Evolutionary conservation across 2,113 vertebrate species (phyloP).

Genomic region (Bubo blakistoni): DNA sequence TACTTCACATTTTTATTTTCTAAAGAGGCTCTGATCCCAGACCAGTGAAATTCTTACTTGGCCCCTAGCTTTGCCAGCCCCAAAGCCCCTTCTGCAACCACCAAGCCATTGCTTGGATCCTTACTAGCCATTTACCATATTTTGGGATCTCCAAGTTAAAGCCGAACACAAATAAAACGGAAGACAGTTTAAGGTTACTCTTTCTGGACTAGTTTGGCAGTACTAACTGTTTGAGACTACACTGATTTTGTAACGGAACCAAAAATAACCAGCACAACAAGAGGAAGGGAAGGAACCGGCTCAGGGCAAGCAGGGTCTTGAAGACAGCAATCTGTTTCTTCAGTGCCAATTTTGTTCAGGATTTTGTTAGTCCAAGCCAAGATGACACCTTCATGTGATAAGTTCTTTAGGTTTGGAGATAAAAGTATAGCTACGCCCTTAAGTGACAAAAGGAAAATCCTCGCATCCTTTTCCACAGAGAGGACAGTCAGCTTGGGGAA

Average conservation of each 20-base stretch:
- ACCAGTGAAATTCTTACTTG: not conserved
- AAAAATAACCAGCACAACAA: not conserved
- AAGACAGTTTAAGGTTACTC: not conserved
- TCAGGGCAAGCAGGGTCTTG: not conserved
- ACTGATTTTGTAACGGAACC: not conserved
- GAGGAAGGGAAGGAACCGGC: not conserved
- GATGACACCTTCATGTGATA: not conserved
- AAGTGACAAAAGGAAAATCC: not conserved
- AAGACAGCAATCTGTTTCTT: not conserved
- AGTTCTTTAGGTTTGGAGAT: not conserved
- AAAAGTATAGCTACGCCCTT: not conserved
- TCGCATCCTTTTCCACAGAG: not conserved
- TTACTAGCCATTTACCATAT: not conserved
- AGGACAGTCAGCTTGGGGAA: not conserved
- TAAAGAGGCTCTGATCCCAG: not conserved
- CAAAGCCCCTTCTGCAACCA: not conserved
- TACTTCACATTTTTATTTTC: not conserved
- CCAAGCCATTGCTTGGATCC: fast-evolving
- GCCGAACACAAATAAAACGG: not conserved
- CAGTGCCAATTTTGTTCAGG: not conserved
- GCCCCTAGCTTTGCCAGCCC: not conserved
- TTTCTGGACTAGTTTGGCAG: not conserved
- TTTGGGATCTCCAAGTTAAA: not conserved
- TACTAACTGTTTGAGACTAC: not conserved
- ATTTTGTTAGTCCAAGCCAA: not conserved